Base-by-base conservation (phyloP, 2,888 invertebrate species). In the Eumacrocentrus americanus region DNA sequence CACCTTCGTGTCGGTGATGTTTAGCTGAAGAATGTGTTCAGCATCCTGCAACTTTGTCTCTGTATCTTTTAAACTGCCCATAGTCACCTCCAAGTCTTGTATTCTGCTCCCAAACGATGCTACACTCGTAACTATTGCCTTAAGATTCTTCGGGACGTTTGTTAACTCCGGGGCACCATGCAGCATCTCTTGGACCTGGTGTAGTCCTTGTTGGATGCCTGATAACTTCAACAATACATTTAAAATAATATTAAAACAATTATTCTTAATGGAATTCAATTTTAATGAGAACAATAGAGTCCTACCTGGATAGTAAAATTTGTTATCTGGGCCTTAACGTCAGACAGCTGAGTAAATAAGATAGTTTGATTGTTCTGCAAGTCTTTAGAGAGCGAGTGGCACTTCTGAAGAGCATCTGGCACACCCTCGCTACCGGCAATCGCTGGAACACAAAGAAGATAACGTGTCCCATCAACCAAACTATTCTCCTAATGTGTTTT, bases 341-440 rank as follows among this genome's bases (percentile, higher is more conserved):
- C 84, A 1, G 82, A 82, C 16, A 91, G 79, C 68, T 87, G 84
- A 50, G 77, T 78, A 67, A 84, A 85, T 53, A 90, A 82, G 53
- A 83, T 82, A 23, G 86, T 88, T 68, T 89, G 88, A 78, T 90
- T 91, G 64, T 86, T 86, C 62, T 87, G 84, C 42, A 91, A 81
- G 68, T 86, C 87, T 73, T 86, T 87, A 7, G 89, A 87, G 5
- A 88, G 83, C 9, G 89, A 87, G 75, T 91, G 90, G 78, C 89
- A 90, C 72, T 87, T 83, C 79, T 91, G 90, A 52, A 91, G 77
- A 1, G 87, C 87, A 75, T 89, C 89, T 52, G 88, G 88, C 67
- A 90, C 86, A 61, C 86, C 86, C 76, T 87, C 86, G 77, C 86
- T 90, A 73, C 87, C 88, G 62, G 88, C 88, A 61, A 81, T 80